Conservation (phyloP, 2,888 invertebrate species). For the Cantharis nigra region DNA sequence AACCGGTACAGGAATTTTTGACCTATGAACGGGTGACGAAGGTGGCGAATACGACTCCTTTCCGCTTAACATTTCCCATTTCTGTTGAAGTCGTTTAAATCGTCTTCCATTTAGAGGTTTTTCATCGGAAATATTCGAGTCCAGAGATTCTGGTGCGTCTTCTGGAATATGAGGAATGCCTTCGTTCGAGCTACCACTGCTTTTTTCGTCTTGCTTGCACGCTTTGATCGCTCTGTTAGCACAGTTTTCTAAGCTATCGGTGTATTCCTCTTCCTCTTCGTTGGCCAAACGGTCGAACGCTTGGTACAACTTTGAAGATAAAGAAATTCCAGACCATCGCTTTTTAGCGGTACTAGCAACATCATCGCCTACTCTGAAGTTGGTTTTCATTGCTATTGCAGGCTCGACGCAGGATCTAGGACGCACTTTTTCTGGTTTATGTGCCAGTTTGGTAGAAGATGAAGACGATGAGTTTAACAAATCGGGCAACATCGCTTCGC, state of each 20-base stretch:
- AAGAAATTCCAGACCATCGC: slow-evolving; percentile 74
- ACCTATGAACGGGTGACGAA: slow-evolving; percentile 60
- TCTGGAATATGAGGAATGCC: slow-evolving; percentile 33
- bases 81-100: slow-evolving; percentile 76
- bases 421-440: slow-evolving; percentile 60
- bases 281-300: slow-evolving; percentile 72
- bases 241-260: slow-evolving; percentile 70
- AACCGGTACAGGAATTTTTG: slow-evolving; percentile 76
- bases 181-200: slow-evolving; percentile 31
- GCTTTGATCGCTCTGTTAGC: slow-evolving; percentile 39
- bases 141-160: slow-evolving; percentile 51
- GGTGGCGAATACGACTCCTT: slow-evolving; percentile 54
- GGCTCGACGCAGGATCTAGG: slow-evolving; percentile 75
- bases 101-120: slow-evolving; percentile 64
- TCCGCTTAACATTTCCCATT: slow-evolving; percentile 78
- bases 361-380: slow-evolving; percentile 53
- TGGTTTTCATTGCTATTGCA: slow-evolving; percentile 43
- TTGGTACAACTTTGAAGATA: slow-evolving; percentile 72
- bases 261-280: slow-evolving; percentile 72
- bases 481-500: slow-evolving; percentile 57
- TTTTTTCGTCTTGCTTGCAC: slow-evolving; percentile 23
- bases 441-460: slow-evolving; percentile 57
- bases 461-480: slow-evolving; percentile 63
- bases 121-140: slow-evolving; percentile 51
- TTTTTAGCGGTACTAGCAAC: slow-evolving; percentile 60